Evolutionary conservation across 2,797 vertebrate species (phyloP).

Genomic region (Ispidina lecontei): DNA sequence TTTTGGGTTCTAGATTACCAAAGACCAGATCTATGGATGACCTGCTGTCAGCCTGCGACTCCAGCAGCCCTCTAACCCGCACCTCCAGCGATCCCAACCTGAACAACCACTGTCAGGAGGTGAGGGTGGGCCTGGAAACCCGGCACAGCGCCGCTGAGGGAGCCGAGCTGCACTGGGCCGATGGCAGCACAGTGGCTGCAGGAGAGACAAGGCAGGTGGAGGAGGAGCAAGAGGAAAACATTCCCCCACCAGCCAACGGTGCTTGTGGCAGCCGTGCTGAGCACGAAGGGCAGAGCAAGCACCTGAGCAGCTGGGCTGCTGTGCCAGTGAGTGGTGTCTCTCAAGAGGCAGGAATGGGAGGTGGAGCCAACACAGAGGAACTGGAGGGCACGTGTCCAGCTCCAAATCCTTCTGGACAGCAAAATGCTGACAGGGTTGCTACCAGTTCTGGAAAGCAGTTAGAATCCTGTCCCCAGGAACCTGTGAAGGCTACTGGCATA

Average conservation of each 20-base stretch:
- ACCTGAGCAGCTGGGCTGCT: neutral
- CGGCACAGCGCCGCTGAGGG: constrained; percentile 66
- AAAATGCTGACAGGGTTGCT: constrained; percentile 19
- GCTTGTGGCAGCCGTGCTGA: neutral
- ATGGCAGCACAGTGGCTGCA: neutral
- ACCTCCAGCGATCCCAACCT: constrained; percentile 98
- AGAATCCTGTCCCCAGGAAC: constrained; percentile 31
- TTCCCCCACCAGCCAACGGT: neutral
- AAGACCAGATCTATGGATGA: constrained; percentile 99
- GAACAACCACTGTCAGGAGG: constrained; percentile 95
- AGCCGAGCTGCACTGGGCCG: constrained; percentile 5
- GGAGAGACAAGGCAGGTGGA: neutral
- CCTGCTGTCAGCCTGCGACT: constrained; percentile 91
- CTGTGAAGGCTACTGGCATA: neutral
- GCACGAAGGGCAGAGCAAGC: neutral
- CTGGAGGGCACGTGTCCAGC: neutral
- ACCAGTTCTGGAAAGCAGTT: constrained; percentile 12
- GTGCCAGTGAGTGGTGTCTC: neutral
- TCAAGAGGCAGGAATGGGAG: constrained; percentile 26
- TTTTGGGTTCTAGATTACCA: constrained; percentile 85
- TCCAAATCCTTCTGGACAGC: neutral
- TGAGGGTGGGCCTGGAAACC: constrained; percentile 81
- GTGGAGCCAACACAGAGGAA: neutral
- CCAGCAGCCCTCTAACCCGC: constrained; percentile 88
- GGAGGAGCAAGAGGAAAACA: constrained; percentile 6